phyloP scores from a whole-genome alignment of 1,140 invertebrate genomes.

The Heterodera carotae region DNA sequence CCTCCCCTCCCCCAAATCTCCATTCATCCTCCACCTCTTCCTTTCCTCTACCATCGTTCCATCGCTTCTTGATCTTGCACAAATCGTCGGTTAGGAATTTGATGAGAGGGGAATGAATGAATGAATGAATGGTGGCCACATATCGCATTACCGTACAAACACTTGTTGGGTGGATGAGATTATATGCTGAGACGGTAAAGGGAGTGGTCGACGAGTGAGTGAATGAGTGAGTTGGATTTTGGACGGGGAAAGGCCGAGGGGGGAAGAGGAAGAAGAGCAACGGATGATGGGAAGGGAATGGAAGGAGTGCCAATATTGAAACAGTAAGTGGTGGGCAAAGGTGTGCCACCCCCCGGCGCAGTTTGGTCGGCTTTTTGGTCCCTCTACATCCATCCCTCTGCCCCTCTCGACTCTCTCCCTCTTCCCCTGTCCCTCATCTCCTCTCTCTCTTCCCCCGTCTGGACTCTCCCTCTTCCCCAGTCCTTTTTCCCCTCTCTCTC shows the following conservation, averaged over 20 bases:
- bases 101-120: slow-evolving; percentile 8
- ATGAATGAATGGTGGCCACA: no score
- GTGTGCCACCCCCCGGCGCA: neutral
- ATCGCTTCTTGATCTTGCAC: neutral
- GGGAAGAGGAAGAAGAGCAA: neutral
- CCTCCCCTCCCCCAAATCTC: no score
- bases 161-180: neutral
- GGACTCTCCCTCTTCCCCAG: no score
- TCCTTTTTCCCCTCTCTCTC: no score
- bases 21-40: no score
- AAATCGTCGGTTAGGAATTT: neutral
- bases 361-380: no score
- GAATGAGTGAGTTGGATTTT: neutral
- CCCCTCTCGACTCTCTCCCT: no score
- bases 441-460: no score
- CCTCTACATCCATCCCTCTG: no score
- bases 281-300: neutral
- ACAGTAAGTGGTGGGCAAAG: no score
- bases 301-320: neutral
- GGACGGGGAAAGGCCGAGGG: neutral
- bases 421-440: no score
- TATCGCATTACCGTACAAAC: slow-evolving; percentile 21
- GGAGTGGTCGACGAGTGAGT: neutral
- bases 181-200: neutral
- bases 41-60: neutral